These are phyloP conservation scores for Todus mexicanus DNA, from an alignment of 2,797 vertebrate species.

Conservation along the genomic window DNA sequence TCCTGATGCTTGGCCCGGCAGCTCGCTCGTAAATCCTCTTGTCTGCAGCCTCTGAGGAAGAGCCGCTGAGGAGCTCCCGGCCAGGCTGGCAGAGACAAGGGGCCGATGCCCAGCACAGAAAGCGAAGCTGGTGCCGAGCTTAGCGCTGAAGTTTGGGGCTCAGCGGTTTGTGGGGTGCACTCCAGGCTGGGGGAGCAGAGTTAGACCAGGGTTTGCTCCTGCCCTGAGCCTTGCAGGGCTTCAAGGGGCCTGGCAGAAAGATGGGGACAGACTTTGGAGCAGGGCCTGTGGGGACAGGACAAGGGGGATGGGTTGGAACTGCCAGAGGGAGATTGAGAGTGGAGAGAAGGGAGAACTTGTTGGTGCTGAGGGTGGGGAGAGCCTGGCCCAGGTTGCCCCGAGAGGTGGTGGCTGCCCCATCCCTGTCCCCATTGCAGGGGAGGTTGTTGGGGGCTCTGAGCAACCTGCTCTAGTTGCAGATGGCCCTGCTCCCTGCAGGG, in stretches of 20 bases:
- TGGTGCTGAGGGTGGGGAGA: neutral
- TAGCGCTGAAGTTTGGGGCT: neutral
- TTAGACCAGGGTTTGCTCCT: neutral
- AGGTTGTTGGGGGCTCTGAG: neutral
- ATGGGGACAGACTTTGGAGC: neutral
- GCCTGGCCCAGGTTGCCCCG: neutral
- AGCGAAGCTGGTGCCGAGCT: neutral
- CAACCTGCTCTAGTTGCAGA: neutral
- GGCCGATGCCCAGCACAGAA: neutral
- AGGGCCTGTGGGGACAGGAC: neutral
- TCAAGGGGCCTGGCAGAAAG: neutral
- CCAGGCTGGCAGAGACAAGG: too few relatives aligned
- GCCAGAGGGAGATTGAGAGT: neutral
- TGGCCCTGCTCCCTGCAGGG: neutral
- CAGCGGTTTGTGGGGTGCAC: neutral
- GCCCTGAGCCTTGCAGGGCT: neutral
- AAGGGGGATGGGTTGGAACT: neutral
- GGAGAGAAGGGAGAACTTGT: neutral
- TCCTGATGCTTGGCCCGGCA: neutral
- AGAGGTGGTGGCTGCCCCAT: neutral
- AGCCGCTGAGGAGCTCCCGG: fast-evolving
- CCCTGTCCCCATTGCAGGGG: neutral
- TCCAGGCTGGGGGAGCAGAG: neutral
- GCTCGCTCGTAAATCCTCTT: neutral
- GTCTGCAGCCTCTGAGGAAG: neutral